Conservation (phyloP, 2,113 vertebrate species). For the Anser brachyrhynchus region DNA sequence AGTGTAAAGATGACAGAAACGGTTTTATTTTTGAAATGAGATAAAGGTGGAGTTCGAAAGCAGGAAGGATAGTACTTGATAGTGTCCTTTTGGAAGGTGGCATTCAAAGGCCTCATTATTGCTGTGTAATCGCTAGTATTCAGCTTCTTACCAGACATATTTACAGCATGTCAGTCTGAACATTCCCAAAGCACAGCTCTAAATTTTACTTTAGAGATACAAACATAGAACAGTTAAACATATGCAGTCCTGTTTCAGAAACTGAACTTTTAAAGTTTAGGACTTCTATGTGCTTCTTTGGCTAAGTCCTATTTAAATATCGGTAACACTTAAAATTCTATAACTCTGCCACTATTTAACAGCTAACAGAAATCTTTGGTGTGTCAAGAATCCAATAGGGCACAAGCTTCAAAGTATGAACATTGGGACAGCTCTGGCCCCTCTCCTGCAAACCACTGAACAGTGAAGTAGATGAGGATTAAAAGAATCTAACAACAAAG, state of each 20-base stretch:
- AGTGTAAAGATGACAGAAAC: not conserved
- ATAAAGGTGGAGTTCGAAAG: slow-evolving; percentile 2
- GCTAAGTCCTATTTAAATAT: slow-evolving; percentile 77
- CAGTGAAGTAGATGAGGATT: not conserved
- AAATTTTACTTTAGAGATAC: slow-evolving; percentile 69
- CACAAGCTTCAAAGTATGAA: slow-evolving; percentile 64
- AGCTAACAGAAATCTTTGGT: slow-evolving; percentile 81
- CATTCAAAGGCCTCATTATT: slow-evolving; percentile 69
- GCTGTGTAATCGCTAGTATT: slow-evolving; percentile 47
- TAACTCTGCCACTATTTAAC: slow-evolving; percentile 68
- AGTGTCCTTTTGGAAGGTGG: slow-evolving; percentile 73
- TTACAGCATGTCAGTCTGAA: slow-evolving; percentile 68
- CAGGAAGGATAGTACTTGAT: slow-evolving; percentile 58
- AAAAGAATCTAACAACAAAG: not conserved
- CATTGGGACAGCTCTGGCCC: slow-evolving; percentile 68
- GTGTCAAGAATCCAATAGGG: slow-evolving; percentile 65
- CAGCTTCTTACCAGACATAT: slow-evolving; percentile 50
- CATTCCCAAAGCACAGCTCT: slow-evolving; percentile 74
- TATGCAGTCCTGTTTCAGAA: slow-evolving; percentile 61
- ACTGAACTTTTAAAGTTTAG: slow-evolving; percentile 65
- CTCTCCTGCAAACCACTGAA: slow-evolving; percentile 23
- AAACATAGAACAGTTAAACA: slow-evolving; percentile 73
- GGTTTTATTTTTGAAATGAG: not conserved
- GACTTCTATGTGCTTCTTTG: slow-evolving; percentile 81
- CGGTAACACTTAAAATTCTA: slow-evolving; percentile 61